Conservation (phyloP, 1,140 invertebrate species). For the Eufriesea mexicana region DNA sequence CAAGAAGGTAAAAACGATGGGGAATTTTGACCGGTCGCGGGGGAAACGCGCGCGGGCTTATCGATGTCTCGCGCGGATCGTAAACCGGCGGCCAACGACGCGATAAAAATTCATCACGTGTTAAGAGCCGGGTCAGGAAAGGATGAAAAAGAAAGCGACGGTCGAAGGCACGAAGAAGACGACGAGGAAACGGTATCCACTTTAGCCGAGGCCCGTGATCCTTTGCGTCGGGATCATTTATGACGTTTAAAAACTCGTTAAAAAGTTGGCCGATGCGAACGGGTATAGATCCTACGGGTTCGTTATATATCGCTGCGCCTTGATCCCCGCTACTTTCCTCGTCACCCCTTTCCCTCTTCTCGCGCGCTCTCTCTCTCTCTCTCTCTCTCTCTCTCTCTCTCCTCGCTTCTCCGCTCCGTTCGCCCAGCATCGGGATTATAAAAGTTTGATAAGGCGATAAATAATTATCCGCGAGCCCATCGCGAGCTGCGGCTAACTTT, state of each 20-base stretch:
- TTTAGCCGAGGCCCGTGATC: constrained; percentile 46
- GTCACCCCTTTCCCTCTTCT: background rate
- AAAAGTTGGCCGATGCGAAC: constrained; percentile 73
- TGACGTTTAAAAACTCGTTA: constrained; percentile 80
- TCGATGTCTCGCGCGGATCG: constrained; percentile 34
- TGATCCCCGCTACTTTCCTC: constrained; percentile 29
- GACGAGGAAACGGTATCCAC: constrained; percentile 33
- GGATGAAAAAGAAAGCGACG: background rate
- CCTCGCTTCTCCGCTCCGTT: background rate
- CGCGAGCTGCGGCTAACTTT: constrained; percentile 67
- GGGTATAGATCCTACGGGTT: constrained; percentile 49
- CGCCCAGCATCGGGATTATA: constrained; percentile 73
- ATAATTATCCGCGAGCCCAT: constrained; percentile 76
- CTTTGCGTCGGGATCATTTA: constrained; percentile 73
- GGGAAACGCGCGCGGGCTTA: constrained; percentile 4
- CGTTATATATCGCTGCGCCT: constrained; percentile 14
- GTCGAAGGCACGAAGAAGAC: background rate
- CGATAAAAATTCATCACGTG: constrained; percentile 63
- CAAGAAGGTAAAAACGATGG: background rate
- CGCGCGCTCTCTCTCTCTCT: background rate
- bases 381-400: background rate
- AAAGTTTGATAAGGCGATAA: constrained; percentile 80
- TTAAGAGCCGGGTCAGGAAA: constrained; percentile 14
- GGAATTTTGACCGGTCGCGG: background rate
- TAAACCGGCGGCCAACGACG: constrained; percentile 41